Conservation (phyloP, 2,797 vertebrate species). For the Bucorvus abyssinicus region DNA sequence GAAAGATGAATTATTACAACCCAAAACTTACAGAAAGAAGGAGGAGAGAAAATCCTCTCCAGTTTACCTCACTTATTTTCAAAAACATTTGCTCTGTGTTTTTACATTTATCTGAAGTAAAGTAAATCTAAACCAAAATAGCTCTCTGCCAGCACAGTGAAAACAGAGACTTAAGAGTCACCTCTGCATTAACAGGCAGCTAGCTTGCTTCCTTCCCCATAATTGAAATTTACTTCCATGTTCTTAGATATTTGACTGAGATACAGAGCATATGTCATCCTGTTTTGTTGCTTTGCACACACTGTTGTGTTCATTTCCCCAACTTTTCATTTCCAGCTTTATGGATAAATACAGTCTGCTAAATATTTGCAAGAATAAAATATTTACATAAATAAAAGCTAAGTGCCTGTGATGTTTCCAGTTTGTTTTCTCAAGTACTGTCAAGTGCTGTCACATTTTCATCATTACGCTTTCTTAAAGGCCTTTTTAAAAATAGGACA, state of each 20-base stretch:
- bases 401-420: neutral
- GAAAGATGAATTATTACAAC: neutral
- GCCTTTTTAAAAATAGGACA: constrained; percentile 6
- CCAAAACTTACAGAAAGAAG: neutral
- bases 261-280: neutral
- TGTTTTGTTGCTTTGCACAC: neutral
- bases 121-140: neutral
- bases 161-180: neutral
- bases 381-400: neutral
- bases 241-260: neutral
- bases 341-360: neutral
- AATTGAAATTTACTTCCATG: neutral
- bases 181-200: neutral
- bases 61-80: neutral
- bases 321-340: neutral
- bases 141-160: neutral
- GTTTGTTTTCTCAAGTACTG: neutral
- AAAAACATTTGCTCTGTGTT: neutral
- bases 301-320: neutral
- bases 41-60: neutral
- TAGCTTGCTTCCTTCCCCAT: neutral
- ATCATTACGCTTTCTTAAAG: neutral
- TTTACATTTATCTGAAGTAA: neutral
- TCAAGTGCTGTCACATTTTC: neutral
- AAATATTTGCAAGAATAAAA: neutral